Conservation (phyloP, 2,797 vertebrate species). For the Silurus aristotelis region DNA sequence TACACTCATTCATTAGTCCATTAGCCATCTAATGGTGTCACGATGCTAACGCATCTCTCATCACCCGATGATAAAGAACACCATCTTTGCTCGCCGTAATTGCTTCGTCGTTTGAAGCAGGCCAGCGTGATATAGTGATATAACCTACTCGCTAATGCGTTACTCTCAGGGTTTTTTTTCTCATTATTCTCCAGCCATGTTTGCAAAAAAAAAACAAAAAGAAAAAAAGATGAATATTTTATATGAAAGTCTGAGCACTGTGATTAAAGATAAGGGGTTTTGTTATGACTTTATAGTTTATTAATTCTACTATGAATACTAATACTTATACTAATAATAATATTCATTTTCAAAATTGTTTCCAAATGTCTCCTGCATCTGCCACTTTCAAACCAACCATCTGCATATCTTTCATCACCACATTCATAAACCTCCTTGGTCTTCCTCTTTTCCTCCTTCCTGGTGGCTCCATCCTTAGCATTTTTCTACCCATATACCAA, state of each 20-base stretch:
- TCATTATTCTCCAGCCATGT: not conserved
- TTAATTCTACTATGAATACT: too few relatives aligned
- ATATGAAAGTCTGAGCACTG: not conserved
- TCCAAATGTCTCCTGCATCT: too few relatives aligned
- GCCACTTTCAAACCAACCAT: too few relatives aligned
- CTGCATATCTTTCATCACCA: too few relatives aligned
- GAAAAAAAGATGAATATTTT: not conserved
- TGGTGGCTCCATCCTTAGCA: too few relatives aligned
- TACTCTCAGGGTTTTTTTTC: not conserved
- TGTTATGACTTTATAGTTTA: not conserved
- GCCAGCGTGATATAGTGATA: slow-evolving; percentile 36
- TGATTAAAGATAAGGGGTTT: not conserved
- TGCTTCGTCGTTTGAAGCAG: slow-evolving; percentile 62
- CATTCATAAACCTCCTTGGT: too few relatives aligned
- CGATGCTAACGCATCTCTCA: slow-evolving; percentile 35
- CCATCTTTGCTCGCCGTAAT: slow-evolving; percentile 61
- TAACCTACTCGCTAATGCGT: slow-evolving; percentile 36
- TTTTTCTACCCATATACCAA: too few relatives aligned
- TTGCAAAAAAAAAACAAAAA: not conserved
- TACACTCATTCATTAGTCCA: slow-evolving; percentile 55
- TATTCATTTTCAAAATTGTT: too few relatives aligned
- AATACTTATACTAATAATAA: too few relatives aligned
- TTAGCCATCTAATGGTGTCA: slow-evolving; percentile 39
- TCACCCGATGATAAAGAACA: slow-evolving; percentile 51
- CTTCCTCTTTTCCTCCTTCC: too few relatives aligned